Percentiles rank a stretch among this genome's conserved stretches.
These are phyloP conservation scores for Digitonthophagus gazella DNA, from an alignment of 2,888 invertebrate genomes.

Conservation along the genomic window DNA sequence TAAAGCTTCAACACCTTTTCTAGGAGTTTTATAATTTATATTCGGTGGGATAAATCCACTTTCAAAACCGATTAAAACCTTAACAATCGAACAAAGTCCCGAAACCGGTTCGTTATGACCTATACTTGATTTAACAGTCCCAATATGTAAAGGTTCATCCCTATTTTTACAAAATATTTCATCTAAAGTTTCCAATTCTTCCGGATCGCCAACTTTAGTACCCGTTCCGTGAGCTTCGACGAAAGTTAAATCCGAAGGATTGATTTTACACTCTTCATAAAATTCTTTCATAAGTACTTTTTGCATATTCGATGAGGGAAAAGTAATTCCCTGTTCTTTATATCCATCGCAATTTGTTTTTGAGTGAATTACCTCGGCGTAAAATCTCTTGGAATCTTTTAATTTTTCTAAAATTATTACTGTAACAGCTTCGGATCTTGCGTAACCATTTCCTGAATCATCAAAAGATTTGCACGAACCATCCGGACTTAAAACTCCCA, in stretches of 20 bases:
- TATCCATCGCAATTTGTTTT: slow-evolving; percentile 49
- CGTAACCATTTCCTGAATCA: slow-evolving; percentile 76
- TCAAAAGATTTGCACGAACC: slow-evolving; percentile 93
- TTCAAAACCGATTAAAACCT: slow-evolving; percentile 72
- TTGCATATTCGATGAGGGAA: slow-evolving; percentile 55
- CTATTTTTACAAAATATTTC: slow-evolving; percentile 74
- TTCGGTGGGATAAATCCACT: slow-evolving; percentile 81
- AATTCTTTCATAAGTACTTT: slow-evolving; percentile 62
- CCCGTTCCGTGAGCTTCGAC: slow-evolving; percentile 69
- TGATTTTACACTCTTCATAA: slow-evolving; percentile 67
- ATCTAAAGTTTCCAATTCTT: slow-evolving; percentile 82
- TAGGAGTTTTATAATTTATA: slow-evolving; percentile 62
- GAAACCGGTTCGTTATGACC: slow-evolving; percentile 90
- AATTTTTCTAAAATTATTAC: slow-evolving; percentile 71
- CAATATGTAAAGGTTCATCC: slow-evolving; percentile 75
- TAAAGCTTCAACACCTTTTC: slow-evolving; percentile 59
- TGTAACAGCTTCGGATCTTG: slow-evolving; percentile 76
- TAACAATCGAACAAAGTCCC: slow-evolving; percentile 78
- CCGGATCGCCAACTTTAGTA: slow-evolving; percentile 85
- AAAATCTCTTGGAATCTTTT: slow-evolving; percentile 53
- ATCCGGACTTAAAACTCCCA: slow-evolving; percentile 77
- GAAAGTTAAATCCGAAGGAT: slow-evolving; percentile 69
- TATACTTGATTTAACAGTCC: slow-evolving; percentile 91
- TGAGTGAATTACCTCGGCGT: slow-evolving; percentile 50
- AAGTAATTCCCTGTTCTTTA: slow-evolving; percentile 48